A percentile compares a stretch with the other conserved stretches of the same genome.
Evolutionary conservation across 2,888 invertebrate species (phyloP).

Genomic region (Pachycephus smyrnensis): DNA sequence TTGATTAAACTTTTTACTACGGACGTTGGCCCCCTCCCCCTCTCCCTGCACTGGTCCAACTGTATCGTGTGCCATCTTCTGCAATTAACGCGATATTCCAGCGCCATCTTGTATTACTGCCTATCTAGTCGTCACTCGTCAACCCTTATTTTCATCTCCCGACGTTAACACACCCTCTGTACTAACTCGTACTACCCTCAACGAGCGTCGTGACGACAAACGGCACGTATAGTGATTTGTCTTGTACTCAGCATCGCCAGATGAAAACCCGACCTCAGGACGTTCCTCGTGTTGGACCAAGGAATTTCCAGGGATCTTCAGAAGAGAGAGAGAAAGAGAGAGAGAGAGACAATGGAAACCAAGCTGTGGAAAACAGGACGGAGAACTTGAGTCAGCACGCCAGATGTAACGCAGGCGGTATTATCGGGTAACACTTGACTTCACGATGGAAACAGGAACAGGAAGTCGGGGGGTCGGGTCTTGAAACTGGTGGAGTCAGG

Average conservation of each 20-base stretch:
- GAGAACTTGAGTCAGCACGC: constrained; percentile 42
- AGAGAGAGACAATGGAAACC: constrained; percentile 9
- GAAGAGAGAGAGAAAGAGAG: constrained; percentile 12
- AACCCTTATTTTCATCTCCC: not conserved
- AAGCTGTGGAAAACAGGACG: constrained; percentile 15
- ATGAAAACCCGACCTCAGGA: not conserved
- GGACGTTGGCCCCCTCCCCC: too few relatives aligned
- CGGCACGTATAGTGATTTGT: not conserved
- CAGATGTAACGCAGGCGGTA: constrained; percentile 51
- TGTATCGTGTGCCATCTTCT: constrained; percentile 26
- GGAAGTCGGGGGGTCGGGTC: not conserved
- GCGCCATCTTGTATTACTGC: not conserved
- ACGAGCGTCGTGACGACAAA: not conserved
- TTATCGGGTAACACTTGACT: constrained; percentile 41
- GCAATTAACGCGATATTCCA: constrained; percentile 45
- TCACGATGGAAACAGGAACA: not conserved
- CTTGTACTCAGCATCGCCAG: not conserved
- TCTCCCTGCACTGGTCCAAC: not conserved
- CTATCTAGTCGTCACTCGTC: not conserved
- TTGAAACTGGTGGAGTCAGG: not conserved
- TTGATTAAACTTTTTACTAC: constrained; percentile 55
- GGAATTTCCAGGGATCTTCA: not conserved
- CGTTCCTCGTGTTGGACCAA: not conserved
- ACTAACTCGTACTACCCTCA: not conserved
- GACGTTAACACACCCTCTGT: not conserved